A percentile compares a stretch with the other conserved stretches of the same genome.
Evolutionary conservation across 2,113 vertebrate genomes (phyloP).

Genomic region (Myotis brandtii): DNA sequence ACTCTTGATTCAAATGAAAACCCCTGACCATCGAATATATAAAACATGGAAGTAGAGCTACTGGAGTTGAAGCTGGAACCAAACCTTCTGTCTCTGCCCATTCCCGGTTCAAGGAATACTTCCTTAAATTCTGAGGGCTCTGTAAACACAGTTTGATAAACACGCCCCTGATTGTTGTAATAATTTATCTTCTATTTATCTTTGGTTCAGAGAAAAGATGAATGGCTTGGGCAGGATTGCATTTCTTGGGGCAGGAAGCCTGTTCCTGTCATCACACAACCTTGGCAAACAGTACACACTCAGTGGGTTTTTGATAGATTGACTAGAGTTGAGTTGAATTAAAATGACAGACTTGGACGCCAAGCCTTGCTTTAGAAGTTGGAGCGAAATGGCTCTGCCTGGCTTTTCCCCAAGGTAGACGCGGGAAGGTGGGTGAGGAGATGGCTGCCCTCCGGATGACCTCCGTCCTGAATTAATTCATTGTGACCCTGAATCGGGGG

Average conservation of each 20-base stretch:
- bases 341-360: background rate
- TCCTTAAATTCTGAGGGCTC: background rate
- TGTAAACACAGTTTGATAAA: background rate
- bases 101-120: background rate
- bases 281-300: background rate
- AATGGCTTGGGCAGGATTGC: background rate
- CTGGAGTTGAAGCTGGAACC: background rate
- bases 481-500: background rate
- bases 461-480: background rate
- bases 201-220: background rate
- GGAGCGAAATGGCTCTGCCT: background rate
- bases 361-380: background rate
- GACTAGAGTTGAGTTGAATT: background rate
- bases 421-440: background rate
- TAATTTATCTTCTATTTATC: background rate
- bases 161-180: background rate
- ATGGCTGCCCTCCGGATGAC: background rate
- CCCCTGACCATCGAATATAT: background rate
- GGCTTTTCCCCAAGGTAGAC: background rate
- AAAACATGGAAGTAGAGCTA: background rate
- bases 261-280: background rate
- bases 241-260: background rate
- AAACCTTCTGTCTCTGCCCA: rapidly evolving
- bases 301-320: background rate
- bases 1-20: background rate